phyloP scores from a whole-genome alignment of 1,140 invertebrate species.

The Orchesella cincta region DNA sequence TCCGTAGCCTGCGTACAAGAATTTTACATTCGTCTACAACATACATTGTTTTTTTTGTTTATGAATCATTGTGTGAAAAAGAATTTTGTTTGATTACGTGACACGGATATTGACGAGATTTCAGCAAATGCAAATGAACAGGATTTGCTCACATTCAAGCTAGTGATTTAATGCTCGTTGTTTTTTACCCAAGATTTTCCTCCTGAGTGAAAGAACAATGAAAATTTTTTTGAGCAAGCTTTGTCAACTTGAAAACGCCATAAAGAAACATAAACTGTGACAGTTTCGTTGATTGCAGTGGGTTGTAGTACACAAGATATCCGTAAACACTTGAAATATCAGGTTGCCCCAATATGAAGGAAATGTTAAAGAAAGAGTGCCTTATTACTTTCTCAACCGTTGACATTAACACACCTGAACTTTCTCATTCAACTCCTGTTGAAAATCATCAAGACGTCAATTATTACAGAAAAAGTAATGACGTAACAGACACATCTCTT shows the following conservation, averaged over 20 bases:
- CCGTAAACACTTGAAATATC: not conserved
- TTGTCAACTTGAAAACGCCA: too few relatives aligned
- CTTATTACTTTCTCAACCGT: not conserved
- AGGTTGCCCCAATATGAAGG: conserved; percentile 5
- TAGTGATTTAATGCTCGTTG: not conserved
- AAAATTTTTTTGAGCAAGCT: not conserved
- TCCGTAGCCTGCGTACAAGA: too few relatives aligned
- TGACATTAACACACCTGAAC: not conserved
- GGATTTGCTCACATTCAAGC: too few relatives aligned
- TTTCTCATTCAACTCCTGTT: not conserved
- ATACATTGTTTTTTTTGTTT: not conserved
- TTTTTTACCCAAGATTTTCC: not conserved
- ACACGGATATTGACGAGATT: not conserved
- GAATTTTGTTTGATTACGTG: not conserved
- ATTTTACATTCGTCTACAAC: not conserved
- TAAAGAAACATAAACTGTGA: too few relatives aligned
- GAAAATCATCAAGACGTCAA: not conserved
- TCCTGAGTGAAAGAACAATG: not conserved
- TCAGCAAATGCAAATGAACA: not conserved
- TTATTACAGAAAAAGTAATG: not conserved
- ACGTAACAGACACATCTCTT: not conserved
- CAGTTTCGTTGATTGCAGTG: not conserved
- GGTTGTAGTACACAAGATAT: too few relatives aligned
- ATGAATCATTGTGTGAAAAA: not conserved
- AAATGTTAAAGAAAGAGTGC: not conserved